A percentile compares a stretch with the other conserved stretches of the same genome.
These are phyloP conservation scores for Caenorhabditis sp. DNA, from an alignment of 2,888 invertebrate genomes.

Conservation along the genomic window DNA sequence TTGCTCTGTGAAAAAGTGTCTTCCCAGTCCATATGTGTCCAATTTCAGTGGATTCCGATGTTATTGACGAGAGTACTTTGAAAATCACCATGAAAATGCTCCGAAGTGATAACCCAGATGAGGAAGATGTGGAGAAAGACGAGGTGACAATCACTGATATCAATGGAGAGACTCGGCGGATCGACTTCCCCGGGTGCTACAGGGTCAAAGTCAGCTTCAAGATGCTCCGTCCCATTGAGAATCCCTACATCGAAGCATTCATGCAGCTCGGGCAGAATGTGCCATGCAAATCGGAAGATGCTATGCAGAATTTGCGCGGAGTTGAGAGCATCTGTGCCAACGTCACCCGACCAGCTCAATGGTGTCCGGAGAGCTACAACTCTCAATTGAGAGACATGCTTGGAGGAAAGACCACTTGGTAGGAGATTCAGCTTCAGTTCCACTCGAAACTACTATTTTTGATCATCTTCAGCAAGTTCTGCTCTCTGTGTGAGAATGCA, in stretches of 20 bases:
- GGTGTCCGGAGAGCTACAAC: conserved; percentile 77
- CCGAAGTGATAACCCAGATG: conserved; percentile 39
- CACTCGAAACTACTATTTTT: conserved; percentile 28
- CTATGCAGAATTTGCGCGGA: conserved; percentile 46
- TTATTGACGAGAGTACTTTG: conserved; percentile 72
- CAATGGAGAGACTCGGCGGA: conserved; percentile 64
- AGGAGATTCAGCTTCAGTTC: conserved; percentile 1
- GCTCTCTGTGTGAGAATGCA: conserved; percentile 75
- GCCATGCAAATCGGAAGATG: conserved; percentile 70
- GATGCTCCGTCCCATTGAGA: conserved; percentile 70
- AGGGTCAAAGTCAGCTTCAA: conserved; percentile 73
- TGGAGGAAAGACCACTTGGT: conserved; percentile 75
- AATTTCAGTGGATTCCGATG: conserved; percentile 71
- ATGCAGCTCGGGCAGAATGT: conserved; percentile 76
- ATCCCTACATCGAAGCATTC: conserved; percentile 79
- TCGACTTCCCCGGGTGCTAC: conserved; percentile 78
- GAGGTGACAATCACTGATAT: conserved; percentile 67
- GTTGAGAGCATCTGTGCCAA: conserved; percentile 75
- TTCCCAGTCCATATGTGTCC: not conserved
- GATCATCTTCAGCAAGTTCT: conserved; percentile 73
- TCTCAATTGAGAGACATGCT: conserved; percentile 72
- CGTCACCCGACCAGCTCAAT: conserved; percentile 68
- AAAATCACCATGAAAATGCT: conserved; percentile 73
- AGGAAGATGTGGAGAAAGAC: conserved; percentile 56
- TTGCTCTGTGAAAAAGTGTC: not conserved